These are phyloP conservation scores for Sipunculus nudus DNA, from an alignment of 2,888 invertebrate genomes.

Conservation along the genomic window DNA sequence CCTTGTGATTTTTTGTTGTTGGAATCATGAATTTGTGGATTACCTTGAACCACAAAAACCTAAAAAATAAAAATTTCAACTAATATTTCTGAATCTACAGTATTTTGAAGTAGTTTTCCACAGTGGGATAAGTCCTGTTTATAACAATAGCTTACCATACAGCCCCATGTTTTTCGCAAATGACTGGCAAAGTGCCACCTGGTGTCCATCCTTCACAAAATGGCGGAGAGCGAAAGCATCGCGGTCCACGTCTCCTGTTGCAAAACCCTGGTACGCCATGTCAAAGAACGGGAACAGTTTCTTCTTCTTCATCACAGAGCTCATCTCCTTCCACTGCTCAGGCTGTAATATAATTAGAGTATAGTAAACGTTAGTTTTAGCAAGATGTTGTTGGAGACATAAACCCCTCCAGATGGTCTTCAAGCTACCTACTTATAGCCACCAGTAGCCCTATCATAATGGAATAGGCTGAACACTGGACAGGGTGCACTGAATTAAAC, in stretches of 20 bases:
- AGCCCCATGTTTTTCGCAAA: constrained; percentile 98
- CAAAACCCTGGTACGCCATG: constrained; percentile 90
- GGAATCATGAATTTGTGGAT: too few relatives aligned
- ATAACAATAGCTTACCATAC: constrained; percentile 75
- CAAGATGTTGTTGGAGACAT: not conserved
- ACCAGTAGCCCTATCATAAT: too few relatives aligned
- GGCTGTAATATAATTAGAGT: constrained; percentile 60
- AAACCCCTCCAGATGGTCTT: not conserved
- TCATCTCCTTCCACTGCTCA: constrained; percentile 90
- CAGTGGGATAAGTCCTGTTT: too few relatives aligned
- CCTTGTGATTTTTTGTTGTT: too few relatives aligned
- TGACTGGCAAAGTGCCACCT: constrained; percentile 88
- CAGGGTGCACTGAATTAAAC: too few relatives aligned
- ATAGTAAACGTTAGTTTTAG: not conserved
- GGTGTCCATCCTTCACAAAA: constrained; percentile 89
- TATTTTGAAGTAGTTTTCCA: too few relatives aligned
- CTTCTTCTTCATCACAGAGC: constrained; percentile 76
- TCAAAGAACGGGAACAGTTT: constrained; percentile 93
- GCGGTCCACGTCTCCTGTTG: constrained; percentile 78
- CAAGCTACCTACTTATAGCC: too few relatives aligned
- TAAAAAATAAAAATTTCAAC: too few relatives aligned
- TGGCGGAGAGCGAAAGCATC: constrained; percentile 90
- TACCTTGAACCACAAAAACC: too few relatives aligned
- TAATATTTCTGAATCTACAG: too few relatives aligned
- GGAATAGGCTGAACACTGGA: too few relatives aligned